Evolutionary conservation across 2,888 invertebrate species (phyloP).

Genomic region (Choreutis nemorana): DNA sequence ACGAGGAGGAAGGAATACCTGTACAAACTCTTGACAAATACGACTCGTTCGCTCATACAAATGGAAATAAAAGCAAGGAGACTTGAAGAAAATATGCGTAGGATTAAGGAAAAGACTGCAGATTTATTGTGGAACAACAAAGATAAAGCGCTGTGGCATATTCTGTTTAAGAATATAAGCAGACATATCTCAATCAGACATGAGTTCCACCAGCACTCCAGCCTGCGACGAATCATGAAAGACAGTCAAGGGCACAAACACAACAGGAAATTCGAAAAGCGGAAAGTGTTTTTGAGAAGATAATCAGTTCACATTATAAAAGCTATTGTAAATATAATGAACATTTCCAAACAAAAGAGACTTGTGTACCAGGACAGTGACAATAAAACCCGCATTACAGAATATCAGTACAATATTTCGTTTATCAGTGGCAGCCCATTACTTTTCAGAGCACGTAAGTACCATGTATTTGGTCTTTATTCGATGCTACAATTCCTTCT

Average conservation of each 20-base stretch:
- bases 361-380: too few relatives aligned
- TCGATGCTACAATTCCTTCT: constrained; percentile 29
- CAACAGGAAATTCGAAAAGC: constrained; percentile 25
- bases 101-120: constrained; percentile 64
- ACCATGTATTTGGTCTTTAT: constrained; percentile 32
- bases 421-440: constrained; percentile 19
- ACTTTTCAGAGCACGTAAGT: constrained; percentile 36
- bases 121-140: constrained; percentile 66
- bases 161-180: constrained; percentile 62
- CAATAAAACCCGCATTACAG: too few relatives aligned
- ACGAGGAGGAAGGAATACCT: constrained; percentile 60
- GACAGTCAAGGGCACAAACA: constrained; percentile 36
- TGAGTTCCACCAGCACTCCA: constrained; percentile 58
- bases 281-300: constrained; percentile 31
- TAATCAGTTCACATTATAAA: constrained; percentile 5
- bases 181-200: constrained; percentile 59
- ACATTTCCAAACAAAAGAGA: too few relatives aligned
- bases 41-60: constrained; percentile 64
- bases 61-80: constrained; percentile 66
- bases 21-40: constrained; percentile 63
- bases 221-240: constrained; percentile 51
- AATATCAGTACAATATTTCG: too few relatives aligned
- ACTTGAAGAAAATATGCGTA: constrained; percentile 65
- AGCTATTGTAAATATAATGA: too few relatives aligned
- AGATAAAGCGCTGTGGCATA: constrained; percentile 62